These are phyloP conservation scores for Brachypalpus laphriformis DNA, from an alignment of 2,888 invertebrate genomes.

Conservation along the genomic window DNA sequence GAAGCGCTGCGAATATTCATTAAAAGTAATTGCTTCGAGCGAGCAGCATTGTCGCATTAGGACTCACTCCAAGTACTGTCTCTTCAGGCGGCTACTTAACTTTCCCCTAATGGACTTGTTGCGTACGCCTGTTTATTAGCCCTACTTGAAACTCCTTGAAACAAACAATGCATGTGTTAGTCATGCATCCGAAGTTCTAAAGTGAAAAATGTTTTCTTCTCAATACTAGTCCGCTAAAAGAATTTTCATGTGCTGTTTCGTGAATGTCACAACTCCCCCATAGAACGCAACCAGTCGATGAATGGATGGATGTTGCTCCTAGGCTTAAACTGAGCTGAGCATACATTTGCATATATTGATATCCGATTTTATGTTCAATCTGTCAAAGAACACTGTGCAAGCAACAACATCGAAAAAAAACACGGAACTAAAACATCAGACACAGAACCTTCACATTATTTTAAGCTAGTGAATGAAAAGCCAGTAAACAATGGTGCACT, in stretches of 20 bases:
- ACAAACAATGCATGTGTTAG: not conserved
- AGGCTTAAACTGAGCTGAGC: not conserved
- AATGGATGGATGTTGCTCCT: not conserved
- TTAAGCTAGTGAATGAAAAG: constrained; percentile 10
- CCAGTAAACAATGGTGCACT: constrained; percentile 13
- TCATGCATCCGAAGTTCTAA: not conserved
- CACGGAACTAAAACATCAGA: not conserved
- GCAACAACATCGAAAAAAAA: not conserved
- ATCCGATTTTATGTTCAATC: not conserved
- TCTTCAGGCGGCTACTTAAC: constrained; percentile 4
- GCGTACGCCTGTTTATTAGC: not conserved
- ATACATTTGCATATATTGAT: not conserved
- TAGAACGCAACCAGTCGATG: not conserved
- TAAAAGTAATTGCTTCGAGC: constrained; percentile 13
- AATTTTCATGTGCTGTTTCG: not conserved
- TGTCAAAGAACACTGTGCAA: not conserved
- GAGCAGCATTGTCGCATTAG: constrained; percentile 3
- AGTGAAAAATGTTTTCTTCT: not conserved
- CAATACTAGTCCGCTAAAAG: not conserved
- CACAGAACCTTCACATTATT: constrained; percentile 23
- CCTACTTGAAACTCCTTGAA: not conserved
- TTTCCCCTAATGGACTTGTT: constrained; percentile 21
- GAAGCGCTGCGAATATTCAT: not conserved
- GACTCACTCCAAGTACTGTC: not conserved
- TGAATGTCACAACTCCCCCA: not conserved